Evolutionary conservation across 2,888 invertebrate genomes (phyloP).

Genomic region (Sinhomidia bicolor): DNA sequence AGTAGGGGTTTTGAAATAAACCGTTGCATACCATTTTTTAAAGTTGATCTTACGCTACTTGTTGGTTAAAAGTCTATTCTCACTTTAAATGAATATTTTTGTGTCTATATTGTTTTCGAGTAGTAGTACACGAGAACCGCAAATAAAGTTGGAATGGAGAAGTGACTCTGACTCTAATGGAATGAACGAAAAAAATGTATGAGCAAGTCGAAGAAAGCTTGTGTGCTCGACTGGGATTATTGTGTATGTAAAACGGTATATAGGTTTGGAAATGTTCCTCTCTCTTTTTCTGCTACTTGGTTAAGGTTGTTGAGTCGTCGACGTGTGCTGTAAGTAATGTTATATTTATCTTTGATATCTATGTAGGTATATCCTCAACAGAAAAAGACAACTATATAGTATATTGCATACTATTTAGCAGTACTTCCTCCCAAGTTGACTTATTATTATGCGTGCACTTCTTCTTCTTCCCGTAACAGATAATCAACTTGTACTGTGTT

Average conservation of each 20-base stretch:
- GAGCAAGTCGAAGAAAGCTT: conserved; percentile 58
- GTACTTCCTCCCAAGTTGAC: conserved; percentile 37
- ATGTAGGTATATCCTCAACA: conserved; percentile 4
- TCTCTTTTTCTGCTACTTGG: neutral
- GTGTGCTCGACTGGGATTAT: conserved; percentile 64
- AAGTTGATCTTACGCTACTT: conserved; percentile 28
- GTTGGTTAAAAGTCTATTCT: conserved; percentile 27
- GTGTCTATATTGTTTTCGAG: neutral
- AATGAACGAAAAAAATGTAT: conserved; percentile 64
- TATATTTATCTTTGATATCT: conserved; percentile 62
- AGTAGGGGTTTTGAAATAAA: neutral
- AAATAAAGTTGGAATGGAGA: conserved; percentile 70
- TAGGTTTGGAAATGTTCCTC: neutral
- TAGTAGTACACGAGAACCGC: conserved; percentile 46
- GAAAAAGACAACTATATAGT: neutral
- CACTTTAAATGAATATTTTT: conserved; percentile 18
- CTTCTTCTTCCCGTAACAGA: conserved; percentile 30
- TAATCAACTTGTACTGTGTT: conserved; percentile 61
- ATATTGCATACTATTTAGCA: conserved; percentile 46
- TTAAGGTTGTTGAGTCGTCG: conserved; percentile 23
- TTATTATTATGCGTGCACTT: conserved; percentile 49
- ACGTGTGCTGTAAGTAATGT: neutral
- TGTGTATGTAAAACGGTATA: conserved; percentile 12
- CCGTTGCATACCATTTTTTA: conserved; percentile 61
- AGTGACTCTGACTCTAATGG: conserved; percentile 62